These are phyloP conservation scores for Aethes cnicana DNA, from an alignment of 2,888 invertebrate genomes.

Conservation along the genomic window DNA sequence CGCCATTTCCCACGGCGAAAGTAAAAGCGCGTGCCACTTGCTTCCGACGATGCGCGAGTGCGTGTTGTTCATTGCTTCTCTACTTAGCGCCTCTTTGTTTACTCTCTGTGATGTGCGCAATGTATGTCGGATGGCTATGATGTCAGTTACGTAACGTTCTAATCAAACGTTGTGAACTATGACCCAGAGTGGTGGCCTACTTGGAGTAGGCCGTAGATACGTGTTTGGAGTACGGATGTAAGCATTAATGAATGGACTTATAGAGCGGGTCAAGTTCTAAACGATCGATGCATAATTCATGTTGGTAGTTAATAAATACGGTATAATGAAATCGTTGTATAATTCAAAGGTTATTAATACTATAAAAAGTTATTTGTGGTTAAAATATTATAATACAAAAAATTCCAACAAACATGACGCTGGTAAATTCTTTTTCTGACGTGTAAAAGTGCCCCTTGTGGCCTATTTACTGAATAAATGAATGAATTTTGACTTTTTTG, in stretches of 20 bases:
- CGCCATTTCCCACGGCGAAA: slow-evolving; percentile 34
- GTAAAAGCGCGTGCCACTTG: slow-evolving; percentile 35
- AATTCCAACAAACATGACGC: too few relatives aligned
- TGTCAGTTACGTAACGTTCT: slow-evolving; percentile 23
- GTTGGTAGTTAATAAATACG: not conserved
- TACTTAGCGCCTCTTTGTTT: not conserved
- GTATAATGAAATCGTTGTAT: not conserved
- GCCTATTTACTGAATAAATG: too few relatives aligned
- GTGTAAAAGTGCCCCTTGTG: too few relatives aligned
- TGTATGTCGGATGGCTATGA: slow-evolving; percentile 5
- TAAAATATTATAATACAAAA: too few relatives aligned
- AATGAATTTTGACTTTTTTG: too few relatives aligned
- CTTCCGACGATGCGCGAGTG: slow-evolving; percentile 4
- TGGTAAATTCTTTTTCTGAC: too few relatives aligned
- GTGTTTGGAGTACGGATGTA: not conserved
- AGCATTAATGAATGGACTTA: not conserved
- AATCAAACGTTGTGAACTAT: slow-evolving; percentile 41
- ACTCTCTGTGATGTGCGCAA: slow-evolving; percentile 2
- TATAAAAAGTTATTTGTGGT: too few relatives aligned
- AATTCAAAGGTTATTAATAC: too few relatives aligned
- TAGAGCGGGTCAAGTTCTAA: slow-evolving; percentile 8
- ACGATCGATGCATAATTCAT: not conserved
- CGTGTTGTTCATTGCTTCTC: slow-evolving; percentile 11
- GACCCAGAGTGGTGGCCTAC: slow-evolving; percentile 41
- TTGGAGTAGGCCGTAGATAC: not conserved